phyloP scores from a whole-genome alignment of 2,888 invertebrate genomes.

The Drosophila tanythrix region DNA sequence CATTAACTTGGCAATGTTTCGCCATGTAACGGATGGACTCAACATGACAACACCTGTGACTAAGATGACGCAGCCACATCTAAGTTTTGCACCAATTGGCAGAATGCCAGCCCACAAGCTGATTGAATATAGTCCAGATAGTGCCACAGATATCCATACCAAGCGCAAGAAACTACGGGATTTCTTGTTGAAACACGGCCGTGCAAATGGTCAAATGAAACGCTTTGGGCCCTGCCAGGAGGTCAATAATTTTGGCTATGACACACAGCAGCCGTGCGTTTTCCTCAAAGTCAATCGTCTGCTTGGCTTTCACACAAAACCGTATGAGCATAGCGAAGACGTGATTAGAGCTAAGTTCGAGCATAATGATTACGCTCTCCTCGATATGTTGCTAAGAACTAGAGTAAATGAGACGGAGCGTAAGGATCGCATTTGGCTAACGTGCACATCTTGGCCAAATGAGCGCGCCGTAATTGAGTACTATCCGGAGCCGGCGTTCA shows the following conservation, averaged over 20 bases:
- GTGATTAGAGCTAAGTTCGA: constrained; percentile 2
- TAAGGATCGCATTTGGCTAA: constrained; percentile 52
- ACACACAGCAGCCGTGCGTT: constrained; percentile 48
- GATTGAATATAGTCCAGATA: constrained; percentile 38
- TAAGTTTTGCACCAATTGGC: constrained; percentile 40
- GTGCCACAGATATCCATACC: not conserved
- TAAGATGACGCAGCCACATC: constrained; percentile 38
- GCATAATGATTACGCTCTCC: not conserved
- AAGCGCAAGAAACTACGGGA: not conserved
- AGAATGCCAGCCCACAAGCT: not conserved
- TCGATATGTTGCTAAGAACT: constrained; percentile 16
- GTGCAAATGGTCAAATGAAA: accelerated
- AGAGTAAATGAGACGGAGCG: not conserved
- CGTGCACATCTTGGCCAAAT: constrained; percentile 20
- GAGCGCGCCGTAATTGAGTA: constrained; percentile 7
- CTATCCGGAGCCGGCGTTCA: constrained; percentile 43
- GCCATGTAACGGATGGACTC: constrained; percentile 18
- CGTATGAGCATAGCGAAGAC: constrained; percentile 23
- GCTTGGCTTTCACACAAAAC: constrained; percentile 48
- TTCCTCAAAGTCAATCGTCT: constrained; percentile 65
- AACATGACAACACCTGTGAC: constrained; percentile 3
- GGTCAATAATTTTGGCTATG: constrained; percentile 42
- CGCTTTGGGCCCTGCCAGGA: constrained; percentile 53
- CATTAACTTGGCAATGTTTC: constrained; percentile 18
- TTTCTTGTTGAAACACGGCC: constrained; percentile 34